Evolutionary conservation across 2,113 vertebrate species (phyloP), one percentile per base, ranked within the genome.

Genomic region (Meleagris gallopavo): DNA sequence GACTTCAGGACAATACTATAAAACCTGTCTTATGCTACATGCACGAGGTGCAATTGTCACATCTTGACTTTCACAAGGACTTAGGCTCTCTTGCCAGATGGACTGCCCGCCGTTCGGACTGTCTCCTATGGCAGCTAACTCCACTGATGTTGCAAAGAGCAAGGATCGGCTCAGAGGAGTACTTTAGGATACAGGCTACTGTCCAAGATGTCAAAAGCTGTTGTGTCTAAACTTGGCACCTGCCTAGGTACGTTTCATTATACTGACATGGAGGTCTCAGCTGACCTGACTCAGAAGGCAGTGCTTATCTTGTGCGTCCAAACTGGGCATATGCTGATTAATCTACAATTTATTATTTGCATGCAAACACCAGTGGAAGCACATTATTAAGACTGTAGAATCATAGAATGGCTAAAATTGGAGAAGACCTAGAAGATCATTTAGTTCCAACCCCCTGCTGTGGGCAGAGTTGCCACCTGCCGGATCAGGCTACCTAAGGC

Each of bases 21-120:
- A 89, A 91, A 50, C 27, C 41, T 74, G 22, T 61, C 93, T 90
- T 61, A 38, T 81, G 70, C 73, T 58, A 30, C 25, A 48, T 54
- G 69, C 89, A 78, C 21, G 38, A 30, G 13, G 43, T 83, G 65
- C 0, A 0, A 34, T 61, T 86, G 80, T 40, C 55, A 75, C 80
- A 81, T 30, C 25, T 29, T 27, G 80, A 78, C 40, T 57, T 88
- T 66, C 69, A 84, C 41, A n/a, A 75, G 24, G 52, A 65, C 21
- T 66, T 69, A 13, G 0, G 21, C 2, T 69, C 40, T 84, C 83
- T 29, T 30, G 32, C 45, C 72, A 45, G 61, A 67, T 3, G 22
- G 50, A 43, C 60, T 90, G 64, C 30, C 34, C 16, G 3, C 29
- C 34, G 4, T 66, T 73, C 54, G 40, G 27, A 17, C 50, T 50